These are phyloP conservation scores for Coptodon rendalli DNA, from an alignment of 2,113 vertebrate species.

Conservation along the genomic window DNA sequence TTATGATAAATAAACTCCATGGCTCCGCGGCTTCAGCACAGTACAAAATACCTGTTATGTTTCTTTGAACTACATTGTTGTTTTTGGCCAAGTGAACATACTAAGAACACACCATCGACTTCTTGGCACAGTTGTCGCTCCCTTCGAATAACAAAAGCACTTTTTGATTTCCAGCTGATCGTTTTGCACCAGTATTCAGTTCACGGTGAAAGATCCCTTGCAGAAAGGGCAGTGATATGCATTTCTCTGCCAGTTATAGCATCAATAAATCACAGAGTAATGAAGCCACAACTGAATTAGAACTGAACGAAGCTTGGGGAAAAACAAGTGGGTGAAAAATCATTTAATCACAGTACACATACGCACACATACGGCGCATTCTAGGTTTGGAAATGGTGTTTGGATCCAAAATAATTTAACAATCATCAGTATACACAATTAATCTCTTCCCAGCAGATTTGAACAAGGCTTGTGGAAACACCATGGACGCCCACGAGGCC, in stretches of 20 bases:
- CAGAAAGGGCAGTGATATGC: background rate
- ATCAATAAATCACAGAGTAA: background rate
- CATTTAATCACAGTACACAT: background rate
- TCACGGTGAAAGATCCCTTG: background rate
- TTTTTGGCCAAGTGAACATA: background rate
- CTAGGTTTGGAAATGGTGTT: background rate
- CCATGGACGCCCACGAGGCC: constrained; percentile 84
- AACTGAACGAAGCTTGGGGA: background rate
- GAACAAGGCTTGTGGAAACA: constrained; percentile 88
- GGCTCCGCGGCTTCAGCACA: background rate
- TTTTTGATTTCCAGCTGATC: background rate
- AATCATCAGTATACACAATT: background rate
- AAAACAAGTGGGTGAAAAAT: background rate
- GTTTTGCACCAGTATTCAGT: background rate
- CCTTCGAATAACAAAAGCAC: background rate
- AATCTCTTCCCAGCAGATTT: constrained; percentile 69
- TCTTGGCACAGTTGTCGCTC: background rate
- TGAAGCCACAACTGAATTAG: background rate
- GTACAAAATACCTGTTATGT: background rate
- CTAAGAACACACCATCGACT: background rate
- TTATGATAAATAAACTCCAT: background rate
- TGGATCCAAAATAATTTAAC: background rate
- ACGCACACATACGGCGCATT: background rate
- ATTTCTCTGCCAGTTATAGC: background rate
- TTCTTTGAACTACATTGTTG: background rate